Evolutionary conservation across 2,888 invertebrate species (phyloP).

Genomic region (Augiades crinisus): DNA sequence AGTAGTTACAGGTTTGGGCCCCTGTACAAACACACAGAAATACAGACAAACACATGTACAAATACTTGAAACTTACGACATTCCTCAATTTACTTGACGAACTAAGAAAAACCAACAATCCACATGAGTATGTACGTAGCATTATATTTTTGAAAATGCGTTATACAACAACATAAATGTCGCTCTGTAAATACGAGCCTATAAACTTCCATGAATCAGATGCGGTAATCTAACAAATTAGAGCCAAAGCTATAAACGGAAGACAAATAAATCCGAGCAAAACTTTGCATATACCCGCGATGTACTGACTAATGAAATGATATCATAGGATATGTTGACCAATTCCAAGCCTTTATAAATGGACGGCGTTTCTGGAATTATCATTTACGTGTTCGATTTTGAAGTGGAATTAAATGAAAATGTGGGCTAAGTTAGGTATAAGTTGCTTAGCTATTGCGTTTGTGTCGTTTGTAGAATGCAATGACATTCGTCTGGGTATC

Average conservation of each 20-base stretch:
- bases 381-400: slow-evolving; percentile 25
- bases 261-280: background rate
- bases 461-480: slow-evolving; percentile 31
- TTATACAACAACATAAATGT: background rate
- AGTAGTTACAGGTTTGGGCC: too few species aligned
- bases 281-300: slow-evolving; percentile 11
- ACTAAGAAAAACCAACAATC: too few species aligned
- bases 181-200: background rate
- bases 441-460: background rate
- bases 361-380: slow-evolving; percentile 11
- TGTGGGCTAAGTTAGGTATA: slow-evolving; percentile 4
- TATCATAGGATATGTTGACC: slow-evolving; percentile 26
- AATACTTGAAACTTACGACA: too few species aligned
- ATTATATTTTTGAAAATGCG: too few species aligned
- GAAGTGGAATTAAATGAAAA: background rate
- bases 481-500: slow-evolving; percentile 50
- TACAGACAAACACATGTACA: too few species aligned
- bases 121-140: too few species aligned
- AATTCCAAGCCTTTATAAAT: slow-evolving; percentile 26
- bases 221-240: slow-evolving; percentile 6
- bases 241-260: slow-evolving; percentile 3
- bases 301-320: too few species aligned
- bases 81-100: too few species aligned
- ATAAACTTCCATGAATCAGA: slow-evolving; percentile 5
- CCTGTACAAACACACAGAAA: too few species aligned